Evolutionary conservation across 2,797 vertebrate species (phyloP).

Genomic region (Hemitrygon akajei): DNA sequence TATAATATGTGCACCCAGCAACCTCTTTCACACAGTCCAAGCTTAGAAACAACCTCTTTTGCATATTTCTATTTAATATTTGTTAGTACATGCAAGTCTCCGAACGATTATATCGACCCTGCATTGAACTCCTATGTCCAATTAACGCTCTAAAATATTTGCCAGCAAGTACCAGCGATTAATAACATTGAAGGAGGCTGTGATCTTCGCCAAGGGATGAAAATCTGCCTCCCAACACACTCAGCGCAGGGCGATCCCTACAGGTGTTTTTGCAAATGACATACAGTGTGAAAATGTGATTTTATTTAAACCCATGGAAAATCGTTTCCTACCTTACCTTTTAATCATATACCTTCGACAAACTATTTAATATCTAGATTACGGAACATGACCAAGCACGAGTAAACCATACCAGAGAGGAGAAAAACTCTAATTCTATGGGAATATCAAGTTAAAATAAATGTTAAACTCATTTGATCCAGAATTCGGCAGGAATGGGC

Average conservation of each 20-base stretch:
- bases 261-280: slow-evolving; percentile 38
- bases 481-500: background rate
- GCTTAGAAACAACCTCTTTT: background rate
- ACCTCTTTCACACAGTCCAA: background rate
- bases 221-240: slow-evolving; percentile 17
- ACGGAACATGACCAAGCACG: background rate
- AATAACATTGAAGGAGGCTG: background rate
- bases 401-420: background rate
- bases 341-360: background rate
- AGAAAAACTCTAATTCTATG: background rate
- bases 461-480: background rate
- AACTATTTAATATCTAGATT: background rate
- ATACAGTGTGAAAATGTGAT: background rate
- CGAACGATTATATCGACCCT: background rate
- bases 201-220: slow-evolving; percentile 4
- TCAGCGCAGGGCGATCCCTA: slow-evolving; percentile 28
- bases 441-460: background rate
- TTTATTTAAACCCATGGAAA: background rate
- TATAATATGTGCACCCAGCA: background rate
- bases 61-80: background rate
- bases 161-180: slow-evolving; percentile 12
- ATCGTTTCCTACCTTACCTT: background rate
- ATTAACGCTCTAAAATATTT: slow-evolving; percentile 12
- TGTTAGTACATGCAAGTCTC: background rate
- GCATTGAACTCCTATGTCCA: background rate